Conservation (phyloP, 2,113 vertebrate genomes). For the Anolis sagrei region DNA sequence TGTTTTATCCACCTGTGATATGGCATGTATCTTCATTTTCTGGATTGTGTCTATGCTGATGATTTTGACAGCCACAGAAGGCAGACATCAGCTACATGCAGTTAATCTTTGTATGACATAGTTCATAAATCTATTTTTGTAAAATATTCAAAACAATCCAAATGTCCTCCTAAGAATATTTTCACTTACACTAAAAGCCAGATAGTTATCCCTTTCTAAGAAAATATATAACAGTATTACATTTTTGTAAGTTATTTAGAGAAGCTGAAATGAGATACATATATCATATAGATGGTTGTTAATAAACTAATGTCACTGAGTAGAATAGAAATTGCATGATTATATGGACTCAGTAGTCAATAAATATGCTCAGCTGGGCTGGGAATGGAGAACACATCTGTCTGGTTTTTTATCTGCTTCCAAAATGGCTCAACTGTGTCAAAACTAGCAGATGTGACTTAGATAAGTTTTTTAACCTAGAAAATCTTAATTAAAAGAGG, state of each 20-base stretch:
- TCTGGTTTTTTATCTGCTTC: constrained; percentile 39
- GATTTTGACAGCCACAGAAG: constrained; percentile 42
- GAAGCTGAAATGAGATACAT: constrained; percentile 35
- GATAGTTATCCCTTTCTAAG: background rate
- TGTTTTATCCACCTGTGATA: background rate
- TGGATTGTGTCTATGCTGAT: constrained; percentile 6
- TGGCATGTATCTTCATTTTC: background rate
- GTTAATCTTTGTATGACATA: constrained; percentile 21
- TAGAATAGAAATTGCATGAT: constrained; percentile 47
- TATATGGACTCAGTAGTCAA: constrained; percentile 39
- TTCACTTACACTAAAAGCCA: constrained; percentile 39
- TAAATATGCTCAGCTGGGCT: constrained; percentile 49
- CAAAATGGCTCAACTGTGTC: constrained; percentile 50
- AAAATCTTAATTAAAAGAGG: background rate
- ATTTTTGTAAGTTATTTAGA: constrained; percentile 53
- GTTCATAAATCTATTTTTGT: constrained; percentile 55
- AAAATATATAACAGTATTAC: constrained; percentile 42
- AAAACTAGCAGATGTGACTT: constrained; percentile 43
- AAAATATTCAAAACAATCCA: constrained; percentile 20
- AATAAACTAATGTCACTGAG: constrained; percentile 32
- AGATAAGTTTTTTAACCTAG: constrained; percentile 31
- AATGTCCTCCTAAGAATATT: constrained; percentile 9
- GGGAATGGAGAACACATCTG: constrained; percentile 18
- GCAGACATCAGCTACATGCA: constrained; percentile 1
- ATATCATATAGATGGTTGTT: constrained; percentile 20